phyloP scores from a whole-genome alignment of 1,140 invertebrate genomes.

The Araneus ventricosus region DNA sequence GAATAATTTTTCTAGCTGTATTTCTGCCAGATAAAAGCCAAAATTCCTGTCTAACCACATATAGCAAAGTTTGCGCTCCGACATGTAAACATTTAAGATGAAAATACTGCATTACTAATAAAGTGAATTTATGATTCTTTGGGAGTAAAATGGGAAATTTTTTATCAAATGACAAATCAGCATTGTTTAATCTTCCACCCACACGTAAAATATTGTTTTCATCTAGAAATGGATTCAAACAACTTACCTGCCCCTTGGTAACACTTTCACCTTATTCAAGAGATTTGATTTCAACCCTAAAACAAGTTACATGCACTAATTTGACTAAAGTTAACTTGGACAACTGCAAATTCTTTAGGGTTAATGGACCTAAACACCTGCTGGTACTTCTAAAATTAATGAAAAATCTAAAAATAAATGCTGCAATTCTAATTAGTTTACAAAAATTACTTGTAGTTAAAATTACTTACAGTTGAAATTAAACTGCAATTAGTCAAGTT shows the following conservation, averaged over 20 bases:
- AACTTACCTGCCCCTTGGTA: neutral
- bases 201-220: conserved; percentile 77
- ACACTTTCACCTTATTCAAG: neutral
- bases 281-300: neutral
- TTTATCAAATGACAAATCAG: neutral
- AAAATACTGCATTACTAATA: neutral
- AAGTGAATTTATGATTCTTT: conserved; percentile 38
- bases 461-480: neutral
- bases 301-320: conserved; percentile 7
- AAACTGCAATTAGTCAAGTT: neutral
- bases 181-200: neutral
- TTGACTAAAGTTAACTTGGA: neutral
- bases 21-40: conserved; percentile 34
- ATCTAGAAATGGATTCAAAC: conserved; percentile 79
- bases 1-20: neutral
- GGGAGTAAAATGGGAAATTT: conserved; percentile 55
- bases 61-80: neutral
- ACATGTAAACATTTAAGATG: conserved; percentile 41
- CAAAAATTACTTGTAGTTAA: neutral
- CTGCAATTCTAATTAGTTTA: neutral
- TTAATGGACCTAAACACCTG: neutral
- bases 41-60: conserved; percentile 18
- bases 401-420: conserved; percentile 21
- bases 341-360: neutral
- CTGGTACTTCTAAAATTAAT: neutral